Evolutionary conservation across 2,888 invertebrate species (phyloP).

Genomic region (Alloplasta piceator): DNA sequence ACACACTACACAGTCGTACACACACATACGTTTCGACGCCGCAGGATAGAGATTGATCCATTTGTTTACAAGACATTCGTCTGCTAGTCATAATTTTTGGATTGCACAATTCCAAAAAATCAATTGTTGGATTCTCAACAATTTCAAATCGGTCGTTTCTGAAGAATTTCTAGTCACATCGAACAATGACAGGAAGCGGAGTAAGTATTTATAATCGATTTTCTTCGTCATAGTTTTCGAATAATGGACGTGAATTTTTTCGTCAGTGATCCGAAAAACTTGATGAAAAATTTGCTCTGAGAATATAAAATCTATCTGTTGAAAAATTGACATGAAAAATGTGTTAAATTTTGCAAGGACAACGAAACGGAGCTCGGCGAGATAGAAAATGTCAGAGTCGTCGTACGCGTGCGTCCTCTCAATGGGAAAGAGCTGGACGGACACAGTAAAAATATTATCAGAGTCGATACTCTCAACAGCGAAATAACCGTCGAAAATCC

Average conservation of each 20-base stretch:
- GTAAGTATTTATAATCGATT: slow-evolving; percentile 69
- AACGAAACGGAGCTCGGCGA: slow-evolving; percentile 85
- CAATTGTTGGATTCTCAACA: background rate
- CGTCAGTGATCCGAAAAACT: background rate
- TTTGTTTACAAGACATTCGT: slow-evolving; percentile 75
- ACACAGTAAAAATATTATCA: slow-evolving; percentile 89
- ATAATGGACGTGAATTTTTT: background rate
- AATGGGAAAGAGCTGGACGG: slow-evolving; percentile 92
- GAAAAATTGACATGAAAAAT: background rate
- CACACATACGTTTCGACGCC: no score
- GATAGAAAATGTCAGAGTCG: slow-evolving; percentile 97
- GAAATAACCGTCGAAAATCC: slow-evolving; percentile 91
- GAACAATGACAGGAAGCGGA: slow-evolving; percentile 73
- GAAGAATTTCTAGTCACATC: slow-evolving; percentile 45
- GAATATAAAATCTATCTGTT: no score
- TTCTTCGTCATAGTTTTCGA: slow-evolving; percentile 6
- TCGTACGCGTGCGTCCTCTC: slow-evolving; percentile 96
- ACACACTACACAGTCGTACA: no score
- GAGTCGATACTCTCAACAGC: slow-evolving; percentile 90
- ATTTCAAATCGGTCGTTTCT: background rate
- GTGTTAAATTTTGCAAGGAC: slow-evolving; percentile 80
- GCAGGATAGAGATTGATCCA: slow-evolving; percentile 70
- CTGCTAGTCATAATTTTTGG: slow-evolving; percentile 67
- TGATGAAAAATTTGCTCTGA: slow-evolving; percentile 2
- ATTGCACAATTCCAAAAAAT: no score